These are phyloP conservation scores for Micrastur ruficollis DNA, from an alignment of 2,797 vertebrate genomes.

Conservation along the genomic window DNA sequence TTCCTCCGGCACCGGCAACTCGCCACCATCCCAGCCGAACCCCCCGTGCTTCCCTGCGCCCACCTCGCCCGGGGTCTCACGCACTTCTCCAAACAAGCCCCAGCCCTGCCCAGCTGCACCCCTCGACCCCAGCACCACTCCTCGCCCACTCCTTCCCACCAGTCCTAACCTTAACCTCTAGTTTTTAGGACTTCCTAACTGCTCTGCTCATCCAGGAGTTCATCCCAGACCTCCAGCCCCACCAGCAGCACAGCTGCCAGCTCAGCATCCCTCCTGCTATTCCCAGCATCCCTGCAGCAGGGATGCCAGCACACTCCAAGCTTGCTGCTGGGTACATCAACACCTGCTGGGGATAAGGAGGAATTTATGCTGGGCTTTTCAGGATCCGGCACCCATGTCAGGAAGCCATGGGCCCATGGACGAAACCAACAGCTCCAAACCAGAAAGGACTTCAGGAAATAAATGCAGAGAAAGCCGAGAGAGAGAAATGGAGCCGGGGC, in stretches of 20 bases:
- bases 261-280: neutral
- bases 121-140: neutral
- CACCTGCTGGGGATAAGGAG: neutral
- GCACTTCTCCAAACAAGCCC: neutral
- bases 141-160: neutral
- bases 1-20: neutral
- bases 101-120: neutral
- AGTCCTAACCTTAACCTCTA: neutral
- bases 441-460: neutral
- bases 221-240: neutral
- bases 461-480: neutral
- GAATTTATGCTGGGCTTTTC: neutral
- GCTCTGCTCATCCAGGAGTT: neutral
- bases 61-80: neutral
- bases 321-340: neutral
- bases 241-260: neutral
- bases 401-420: neutral
- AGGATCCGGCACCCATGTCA: neutral
- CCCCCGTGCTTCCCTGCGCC: accelerated
- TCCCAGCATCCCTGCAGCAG: neutral
- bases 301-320: neutral
- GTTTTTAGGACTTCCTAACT: neutral
- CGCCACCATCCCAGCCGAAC: too few relatives aligned
- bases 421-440: neutral
- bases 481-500: neutral